These are phyloP conservation scores for Hyphantria cunea DNA, from an alignment of 1,140 invertebrate species.

Conservation along the genomic window DNA sequence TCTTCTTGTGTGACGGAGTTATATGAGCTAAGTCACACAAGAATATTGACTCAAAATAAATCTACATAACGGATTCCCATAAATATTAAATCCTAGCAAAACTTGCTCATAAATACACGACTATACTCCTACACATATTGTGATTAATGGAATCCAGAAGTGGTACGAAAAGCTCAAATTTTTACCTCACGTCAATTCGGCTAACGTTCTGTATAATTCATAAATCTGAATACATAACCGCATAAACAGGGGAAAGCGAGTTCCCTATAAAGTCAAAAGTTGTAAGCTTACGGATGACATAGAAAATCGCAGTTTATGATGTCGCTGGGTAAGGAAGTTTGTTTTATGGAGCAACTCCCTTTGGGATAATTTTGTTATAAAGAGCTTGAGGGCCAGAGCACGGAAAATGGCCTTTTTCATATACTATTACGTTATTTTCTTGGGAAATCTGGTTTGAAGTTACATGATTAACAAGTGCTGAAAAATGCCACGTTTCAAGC, in stretches of 20 bases:
- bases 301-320: conserved; percentile 32
- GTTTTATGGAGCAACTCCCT: conserved; percentile 24
- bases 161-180: conserved; percentile 5
- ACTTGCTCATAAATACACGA: neutral
- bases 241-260: conserved; percentile 17
- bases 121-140: neutral
- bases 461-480: too few species aligned
- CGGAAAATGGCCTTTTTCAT: conserved; percentile 8
- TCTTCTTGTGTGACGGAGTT: too few species aligned
- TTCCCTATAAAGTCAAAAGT: conserved; percentile 25
- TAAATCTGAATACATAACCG: conserved; percentile 19
- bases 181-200: conserved; percentile 1
- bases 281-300: conserved; percentile 31
- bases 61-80: too few species aligned
- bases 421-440: neutral
- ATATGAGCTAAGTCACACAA: too few species aligned
- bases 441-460: too few species aligned
- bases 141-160: neutral
- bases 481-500: too few species aligned
- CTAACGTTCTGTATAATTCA: conserved; percentile 23
- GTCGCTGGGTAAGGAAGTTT: conserved; percentile 14
- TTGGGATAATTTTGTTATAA: conserved; percentile 33
- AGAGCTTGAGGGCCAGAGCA: conserved; percentile 13
- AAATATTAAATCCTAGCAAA: neutral
- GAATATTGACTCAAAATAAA: too few species aligned